Base-by-base conservation (phyloP, 30 jellyfish, hydroid and myxozoan species). In the Cassiopea andromeda region DNA sequence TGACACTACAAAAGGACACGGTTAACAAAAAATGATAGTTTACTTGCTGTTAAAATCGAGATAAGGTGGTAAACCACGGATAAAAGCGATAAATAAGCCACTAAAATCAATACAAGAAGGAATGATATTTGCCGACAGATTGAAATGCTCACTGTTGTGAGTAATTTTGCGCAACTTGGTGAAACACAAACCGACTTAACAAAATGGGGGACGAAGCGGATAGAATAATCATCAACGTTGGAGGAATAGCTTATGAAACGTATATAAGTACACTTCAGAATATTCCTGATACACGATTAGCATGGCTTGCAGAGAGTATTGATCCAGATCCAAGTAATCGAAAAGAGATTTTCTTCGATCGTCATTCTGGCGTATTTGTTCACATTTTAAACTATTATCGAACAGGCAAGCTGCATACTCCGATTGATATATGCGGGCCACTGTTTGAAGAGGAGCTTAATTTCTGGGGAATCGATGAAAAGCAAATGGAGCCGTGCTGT, bases 401-500 rank as follows among this genome's bases (percentile, higher is more conserved):
- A 50, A 95, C 99, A 27, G 99, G 98, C 18, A 91, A 91, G 73
- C 92, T 95, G 66, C 99, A 95, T 76, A 95, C 99, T 19, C 99
- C 99, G 1, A 95, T 91, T 15, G 99, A 95, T 46, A 73, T 95
- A 2, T 95, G 99, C 82, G 99, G 99, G 17, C 99, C 99, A 46
- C 88, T 87, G 1, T 95, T 95, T 84, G 97, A 92, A 66, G 99
- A 95, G 77, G 99, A 95, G 87, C 96, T 95, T 79, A 97, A 95
- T 45, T 95, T 95, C 85, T 95, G 99, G 99, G 99, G 99, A 19
- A 95, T 95, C 66, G 99, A 95, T 80, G 99, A 95, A 61, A 95
- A 95, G 87, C 99, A 95, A 88, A 95, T 95, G 99, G 99, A 95
- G 87, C 99, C 99, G 44, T 95, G 99, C 90, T 95, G 99, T 61